Evolutionary conservation across 1,140 invertebrate species (phyloP).

Genomic region (Drosophila sp.): DNA sequence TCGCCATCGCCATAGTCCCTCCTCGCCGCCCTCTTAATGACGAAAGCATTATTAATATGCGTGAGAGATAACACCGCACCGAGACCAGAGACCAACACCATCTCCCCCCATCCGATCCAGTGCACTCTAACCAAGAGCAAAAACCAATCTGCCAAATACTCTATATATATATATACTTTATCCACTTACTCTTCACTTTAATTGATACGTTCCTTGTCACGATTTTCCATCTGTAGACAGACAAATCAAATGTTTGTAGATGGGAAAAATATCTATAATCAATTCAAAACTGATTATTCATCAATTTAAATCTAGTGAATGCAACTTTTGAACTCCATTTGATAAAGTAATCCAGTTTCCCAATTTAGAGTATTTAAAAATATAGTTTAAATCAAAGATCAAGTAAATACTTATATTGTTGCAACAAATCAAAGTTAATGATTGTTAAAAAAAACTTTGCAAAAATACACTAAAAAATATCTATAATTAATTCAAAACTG

Average conservation of each 20-base stretch:
- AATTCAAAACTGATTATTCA: no score
- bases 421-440: not conserved
- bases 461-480: not conserved
- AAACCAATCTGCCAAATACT: constrained; percentile 8
- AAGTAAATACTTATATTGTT: not conserved
- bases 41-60: constrained; percentile 76
- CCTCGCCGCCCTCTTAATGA: constrained; percentile 52
- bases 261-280: no score
- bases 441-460: not conserved
- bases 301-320: no score
- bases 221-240: no score
- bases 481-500: no score
- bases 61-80: constrained; percentile 58
- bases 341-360: no score
- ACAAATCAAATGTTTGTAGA: no score
- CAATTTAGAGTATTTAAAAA: no score
- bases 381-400: no score
- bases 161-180: not conserved
- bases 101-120: constrained; percentile 3
- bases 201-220: no score
- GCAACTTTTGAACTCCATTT: no score
- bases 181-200: not conserved
- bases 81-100: constrained; percentile 20
- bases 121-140: not conserved
- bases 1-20: not conserved